phyloP scores from a whole-genome alignment of 1,140 invertebrate genomes.

The Eumeta japonica region DNA sequence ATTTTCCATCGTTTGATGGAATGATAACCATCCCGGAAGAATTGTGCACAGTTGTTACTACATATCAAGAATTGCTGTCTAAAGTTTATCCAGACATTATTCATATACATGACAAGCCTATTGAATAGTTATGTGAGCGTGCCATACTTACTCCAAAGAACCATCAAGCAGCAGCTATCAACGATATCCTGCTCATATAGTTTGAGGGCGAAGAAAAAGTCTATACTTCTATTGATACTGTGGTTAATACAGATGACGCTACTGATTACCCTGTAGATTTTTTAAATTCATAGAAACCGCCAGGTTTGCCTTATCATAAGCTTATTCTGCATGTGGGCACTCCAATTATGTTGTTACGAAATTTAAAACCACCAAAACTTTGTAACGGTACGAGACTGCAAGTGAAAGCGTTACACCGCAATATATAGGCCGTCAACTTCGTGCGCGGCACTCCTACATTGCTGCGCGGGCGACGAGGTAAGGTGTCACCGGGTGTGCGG shows the following conservation, averaged over 20 bases:
- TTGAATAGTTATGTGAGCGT: slow-evolving; percentile 22
- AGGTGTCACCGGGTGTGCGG: too few species aligned
- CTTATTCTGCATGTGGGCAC: slow-evolving; percentile 30
- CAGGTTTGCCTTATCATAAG: slow-evolving; percentile 27
- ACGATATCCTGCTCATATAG: slow-evolving; percentile 9
- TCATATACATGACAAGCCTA: slow-evolving; percentile 12
- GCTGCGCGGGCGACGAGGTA: slow-evolving; percentile 19
- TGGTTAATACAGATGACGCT: slow-evolving; percentile 26
- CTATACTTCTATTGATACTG: slow-evolving; percentile 36
- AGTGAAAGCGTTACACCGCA: slow-evolving; percentile 16
- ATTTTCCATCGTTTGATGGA: slow-evolving; percentile 7
- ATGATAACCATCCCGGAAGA: slow-evolving; percentile 13
- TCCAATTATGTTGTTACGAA: slow-evolving; percentile 38
- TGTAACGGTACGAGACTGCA: slow-evolving; percentile 40
- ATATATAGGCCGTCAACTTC: slow-evolving; percentile 29
- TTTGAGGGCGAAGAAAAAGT: slow-evolving; percentile 15
- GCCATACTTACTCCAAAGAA: slow-evolving; percentile 26
- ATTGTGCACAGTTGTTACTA: slow-evolving; percentile 12
- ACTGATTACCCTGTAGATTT: slow-evolving; percentile 35
- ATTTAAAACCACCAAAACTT: slow-evolving; percentile 32
- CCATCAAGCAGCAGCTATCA: slow-evolving; percentile 15
- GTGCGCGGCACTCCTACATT: slow-evolving; percentile 17
- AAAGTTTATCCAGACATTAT: slow-evolving; percentile 19
- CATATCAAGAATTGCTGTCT: slow-evolving; percentile 15
- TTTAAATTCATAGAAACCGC: slow-evolving; percentile 27